A percentile compares a stretch with the other conserved stretches of the same genome.
Conservation (phyloP, 2,888 invertebrate species). For the Ischnus inquisitorius region DNA sequence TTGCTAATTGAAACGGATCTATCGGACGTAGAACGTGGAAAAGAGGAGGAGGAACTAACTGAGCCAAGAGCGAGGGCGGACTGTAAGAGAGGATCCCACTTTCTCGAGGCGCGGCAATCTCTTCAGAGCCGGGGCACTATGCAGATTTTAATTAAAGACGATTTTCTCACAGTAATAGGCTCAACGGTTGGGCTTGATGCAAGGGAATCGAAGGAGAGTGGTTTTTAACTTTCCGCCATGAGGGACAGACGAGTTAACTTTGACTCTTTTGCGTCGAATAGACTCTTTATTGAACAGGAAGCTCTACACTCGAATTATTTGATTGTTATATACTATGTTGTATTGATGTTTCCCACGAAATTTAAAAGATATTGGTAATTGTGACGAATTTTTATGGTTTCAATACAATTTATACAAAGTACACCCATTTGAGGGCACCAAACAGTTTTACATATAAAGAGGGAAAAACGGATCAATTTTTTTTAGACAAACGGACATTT, state of each 20-base stretch:
- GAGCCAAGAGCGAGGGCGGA: conserved; percentile 18
- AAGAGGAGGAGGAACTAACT: conserved; percentile 34
- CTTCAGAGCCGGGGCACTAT: conserved; percentile 54
- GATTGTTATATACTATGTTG: too few relatives aligned
- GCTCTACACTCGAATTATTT: background rate
- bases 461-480: too few relatives aligned
- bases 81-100: conserved; percentile 42
- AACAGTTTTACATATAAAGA: too few relatives aligned
- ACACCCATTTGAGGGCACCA: too few relatives aligned
- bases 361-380: too few relatives aligned
- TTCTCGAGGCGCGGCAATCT: conserved; percentile 56
- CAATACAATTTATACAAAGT: too few relatives aligned
- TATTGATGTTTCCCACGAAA: too few relatives aligned
- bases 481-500: too few relatives aligned
- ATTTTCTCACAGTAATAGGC: conserved; percentile 61
- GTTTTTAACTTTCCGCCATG: conserved; percentile 46
- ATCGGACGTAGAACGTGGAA: conserved; percentile 30
- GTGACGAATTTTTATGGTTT: too few relatives aligned
- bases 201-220: conserved; percentile 49
- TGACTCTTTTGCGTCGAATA: conserved; percentile 32
- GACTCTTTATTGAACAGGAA: background rate
- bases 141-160: conserved; percentile 67
- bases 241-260: conserved; percentile 39
- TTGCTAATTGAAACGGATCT: conserved; percentile 67
- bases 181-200: conserved; percentile 8